Evolutionary conservation across 2,888 invertebrate species (phyloP).

Genomic region (Meiosimyza decipiens): DNA sequence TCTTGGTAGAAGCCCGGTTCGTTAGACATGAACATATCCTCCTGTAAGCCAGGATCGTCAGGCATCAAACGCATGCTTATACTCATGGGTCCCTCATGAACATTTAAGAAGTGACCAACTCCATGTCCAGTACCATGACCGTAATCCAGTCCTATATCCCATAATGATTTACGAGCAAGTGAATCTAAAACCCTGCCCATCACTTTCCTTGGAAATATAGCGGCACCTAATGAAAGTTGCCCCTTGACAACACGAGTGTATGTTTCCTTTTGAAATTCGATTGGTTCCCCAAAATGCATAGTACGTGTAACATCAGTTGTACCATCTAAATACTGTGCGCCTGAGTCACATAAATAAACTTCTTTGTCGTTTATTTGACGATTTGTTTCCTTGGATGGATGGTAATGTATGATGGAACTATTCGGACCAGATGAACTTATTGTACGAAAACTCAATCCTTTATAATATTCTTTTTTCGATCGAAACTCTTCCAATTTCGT

Average conservation of each 20-base stretch:
- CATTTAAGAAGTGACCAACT: constrained; percentile 88
- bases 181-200: constrained; percentile 74
- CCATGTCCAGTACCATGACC: constrained; percentile 93
- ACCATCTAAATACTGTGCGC: constrained; percentile 85
- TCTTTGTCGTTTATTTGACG: constrained; percentile 76
- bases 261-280: constrained; percentile 77
- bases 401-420: constrained; percentile 94
- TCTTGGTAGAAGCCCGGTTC: constrained; percentile 93
- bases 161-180: constrained; percentile 80
- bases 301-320: constrained; percentile 94
- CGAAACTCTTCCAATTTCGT: constrained; percentile 79
- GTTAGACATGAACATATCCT: constrained; percentile 77
- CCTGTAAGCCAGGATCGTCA: constrained; percentile 75
- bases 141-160: constrained; percentile 89
- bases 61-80: constrained; percentile 74
- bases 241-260: constrained; percentile 91
- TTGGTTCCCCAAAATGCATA: constrained; percentile 82
- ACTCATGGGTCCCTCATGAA: constrained; percentile 88
- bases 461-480: constrained; percentile 76
- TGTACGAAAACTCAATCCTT: constrained; percentile 89
- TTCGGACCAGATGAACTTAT: constrained; percentile 94
- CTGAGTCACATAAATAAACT: constrained; percentile 93
- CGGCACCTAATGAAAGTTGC: constrained; percentile 78
- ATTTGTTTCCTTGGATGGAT: constrained; percentile 73
- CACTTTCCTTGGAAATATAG: constrained; percentile 78